Evolutionary conservation across 2,888 invertebrate genomes (phyloP), one percentile per base, ranked within the genome.

Genomic region (Clanis bilineata): DNA sequence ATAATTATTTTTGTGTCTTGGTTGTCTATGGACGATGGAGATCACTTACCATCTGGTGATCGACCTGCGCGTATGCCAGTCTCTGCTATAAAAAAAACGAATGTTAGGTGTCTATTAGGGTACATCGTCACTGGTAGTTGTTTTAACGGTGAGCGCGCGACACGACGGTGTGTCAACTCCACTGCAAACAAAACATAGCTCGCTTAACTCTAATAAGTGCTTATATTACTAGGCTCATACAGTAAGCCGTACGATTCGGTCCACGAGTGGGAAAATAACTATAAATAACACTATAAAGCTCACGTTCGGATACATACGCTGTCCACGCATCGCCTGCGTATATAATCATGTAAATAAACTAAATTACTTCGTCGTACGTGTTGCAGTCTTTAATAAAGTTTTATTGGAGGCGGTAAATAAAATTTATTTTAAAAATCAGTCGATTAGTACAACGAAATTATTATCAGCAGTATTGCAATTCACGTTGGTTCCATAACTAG

Each of bases 151-250:
- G 9, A 58, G 39, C 25, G 10, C 28, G 25, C 58, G 47, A 38
- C 47, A 10, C 25, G 25, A 51, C 64, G 60, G 71, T 68, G 68
- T 69, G 64, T 72, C 54, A 64, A 72, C n/a, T 74, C 86, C 88
- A 85, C 80, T 64, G 87, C 86, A 81, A 86, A 81, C 77, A 83
- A 79, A 77, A 78, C 32, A 45, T 74, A 71, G 77, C 73, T 79
- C 70, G 73, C 86, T 86, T 88, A 88, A 58, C 68, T 66, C 82
- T 86, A 86, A 66, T 62, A 73, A 71, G 83, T 86, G 84, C 84
- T 87, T 85, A 76, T 60, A 73, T 74, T 74, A 80, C 72, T 80
- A 83, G 84, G 82, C 85, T 79, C 72, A 51, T 74, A 75, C 51
- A 67, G 71, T 77, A 81, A 84, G 86, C 85, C 83, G 74, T 69